Conservation (phyloP, 2,888 invertebrate species). For the Mythimna vitellina region DNA sequence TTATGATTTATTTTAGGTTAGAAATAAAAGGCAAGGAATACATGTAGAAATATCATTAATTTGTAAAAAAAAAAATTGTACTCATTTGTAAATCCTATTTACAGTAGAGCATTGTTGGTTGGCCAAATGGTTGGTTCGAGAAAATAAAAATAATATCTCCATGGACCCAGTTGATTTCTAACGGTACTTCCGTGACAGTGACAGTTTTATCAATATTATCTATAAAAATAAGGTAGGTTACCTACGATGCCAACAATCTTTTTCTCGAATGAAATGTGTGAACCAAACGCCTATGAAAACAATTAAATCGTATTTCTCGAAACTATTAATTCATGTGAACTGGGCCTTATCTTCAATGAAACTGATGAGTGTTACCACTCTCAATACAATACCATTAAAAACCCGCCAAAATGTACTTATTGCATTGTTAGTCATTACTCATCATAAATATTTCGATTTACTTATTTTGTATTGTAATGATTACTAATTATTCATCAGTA, state of each 20-base stretch:
- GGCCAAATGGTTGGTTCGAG: too few relatives aligned
- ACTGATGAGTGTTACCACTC: conserved; percentile 25
- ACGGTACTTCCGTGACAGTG: conserved; percentile 48
- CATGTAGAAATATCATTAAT: neutral
- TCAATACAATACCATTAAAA: conserved; percentile 21
- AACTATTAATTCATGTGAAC: conserved; percentile 38
- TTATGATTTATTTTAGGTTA: neutral
- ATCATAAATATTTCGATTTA: too few relatives aligned
- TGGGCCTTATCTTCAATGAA: conserved; percentile 30
- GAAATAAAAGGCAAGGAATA: neutral
- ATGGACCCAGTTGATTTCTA: neutral
- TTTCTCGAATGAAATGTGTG: conserved; percentile 56
- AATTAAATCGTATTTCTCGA: conserved; percentile 35
- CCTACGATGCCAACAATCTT: conserved; percentile 46
- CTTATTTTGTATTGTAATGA: too few relatives aligned
- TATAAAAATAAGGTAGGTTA: conserved; percentile 59
- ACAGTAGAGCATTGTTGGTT: too few relatives aligned
- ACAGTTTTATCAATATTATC: conserved; percentile 65
- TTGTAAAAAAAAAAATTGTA: neutral
- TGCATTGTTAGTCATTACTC: neutral
- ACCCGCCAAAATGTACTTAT: conserved; percentile 20
- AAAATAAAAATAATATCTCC: conserved; percentile 1
- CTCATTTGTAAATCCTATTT: neutral
- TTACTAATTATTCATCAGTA: neutral
- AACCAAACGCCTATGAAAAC: conserved; percentile 55